phyloP scores from a whole-genome alignment of 2,113 vertebrate genomes.

The Romanogobio albipinnatus region DNA sequence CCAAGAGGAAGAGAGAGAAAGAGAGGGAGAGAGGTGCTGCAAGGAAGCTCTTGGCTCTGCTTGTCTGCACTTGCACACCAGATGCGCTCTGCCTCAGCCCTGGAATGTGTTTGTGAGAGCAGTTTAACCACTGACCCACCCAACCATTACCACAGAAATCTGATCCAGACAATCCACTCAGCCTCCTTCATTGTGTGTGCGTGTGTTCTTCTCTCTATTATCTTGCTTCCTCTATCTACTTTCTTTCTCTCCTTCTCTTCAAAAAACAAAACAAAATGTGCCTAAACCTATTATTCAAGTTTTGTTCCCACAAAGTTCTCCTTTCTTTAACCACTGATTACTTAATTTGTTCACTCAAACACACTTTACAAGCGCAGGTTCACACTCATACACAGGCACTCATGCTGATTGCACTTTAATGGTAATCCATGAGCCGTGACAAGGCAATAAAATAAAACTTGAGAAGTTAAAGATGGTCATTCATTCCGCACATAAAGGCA shows the following conservation, averaged over 20 bases:
- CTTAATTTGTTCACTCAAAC: slow-evolving; percentile 1
- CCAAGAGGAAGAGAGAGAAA: not conserved
- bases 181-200: slow-evolving; percentile 40
- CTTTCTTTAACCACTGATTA: not conserved
- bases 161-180: slow-evolving; percentile 56
- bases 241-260: slow-evolving; percentile 21
- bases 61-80: slow-evolving; percentile 62
- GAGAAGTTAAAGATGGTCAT: slow-evolving; percentile 43
- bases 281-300: not conserved
- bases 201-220: slow-evolving; percentile 38
- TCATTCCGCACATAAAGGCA: slow-evolving; percentile 17
- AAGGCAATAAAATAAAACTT: slow-evolving; percentile 46
- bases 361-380: slow-evolving; percentile 13
- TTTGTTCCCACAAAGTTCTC: slow-evolving; percentile 23
- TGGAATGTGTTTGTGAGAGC: slow-evolving; percentile 63
- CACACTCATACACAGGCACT: slow-evolving; percentile 29
- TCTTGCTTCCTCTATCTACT: slow-evolving; percentile 42
- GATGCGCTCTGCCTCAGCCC: slow-evolving; percentile 57
- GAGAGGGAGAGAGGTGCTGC: slow-evolving; percentile 32
- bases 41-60: slow-evolving; percentile 50
- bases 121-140: slow-evolving; percentile 59
- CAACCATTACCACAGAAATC: slow-evolving; percentile 62
- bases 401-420: slow-evolving; percentile 47
- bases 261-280: not conserved
- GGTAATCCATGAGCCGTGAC: slow-evolving; percentile 44